These are phyloP conservation scores for Galerucella calmariensis DNA, from an alignment of 2,888 invertebrate species.

Conservation along the genomic window DNA sequence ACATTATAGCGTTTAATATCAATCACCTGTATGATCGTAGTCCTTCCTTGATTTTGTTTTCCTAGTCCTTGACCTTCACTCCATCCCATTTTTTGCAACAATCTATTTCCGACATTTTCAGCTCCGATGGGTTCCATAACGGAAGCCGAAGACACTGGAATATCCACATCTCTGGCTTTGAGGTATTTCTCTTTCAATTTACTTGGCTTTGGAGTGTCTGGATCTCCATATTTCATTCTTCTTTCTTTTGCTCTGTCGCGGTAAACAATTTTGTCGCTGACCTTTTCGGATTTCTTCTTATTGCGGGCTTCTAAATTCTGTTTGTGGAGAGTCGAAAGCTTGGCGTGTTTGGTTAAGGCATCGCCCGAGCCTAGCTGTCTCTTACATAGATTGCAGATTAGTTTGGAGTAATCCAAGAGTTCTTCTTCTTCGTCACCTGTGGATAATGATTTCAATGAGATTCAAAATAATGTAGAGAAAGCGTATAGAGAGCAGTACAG, in stretches of 20 bases:
- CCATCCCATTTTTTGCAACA: slow-evolving; percentile 99
- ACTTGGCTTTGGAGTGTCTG: slow-evolving; percentile 81
- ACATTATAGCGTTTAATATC: neutral
- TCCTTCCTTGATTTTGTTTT: slow-evolving; percentile 90
- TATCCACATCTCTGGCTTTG: slow-evolving; percentile 68
- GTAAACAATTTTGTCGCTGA: slow-evolving; percentile 69
- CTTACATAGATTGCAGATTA: slow-evolving; percentile 95
- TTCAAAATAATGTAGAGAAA: neutral
- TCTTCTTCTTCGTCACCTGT: slow-evolving; percentile 74
- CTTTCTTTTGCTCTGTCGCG: slow-evolving; percentile 97
- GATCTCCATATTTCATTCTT: slow-evolving; percentile 91
- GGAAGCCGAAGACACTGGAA: slow-evolving; percentile 66
- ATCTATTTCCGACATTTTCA: slow-evolving; percentile 93
- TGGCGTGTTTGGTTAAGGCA: slow-evolving; percentile 88
- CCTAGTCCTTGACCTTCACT: slow-evolving; percentile 96
- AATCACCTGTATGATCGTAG: slow-evolving; percentile 89
- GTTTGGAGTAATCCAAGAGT: slow-evolving; percentile 86
- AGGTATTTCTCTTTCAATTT: slow-evolving; percentile 79
- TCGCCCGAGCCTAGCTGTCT: slow-evolving; percentile 92
- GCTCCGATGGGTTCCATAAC: slow-evolving; percentile 79
- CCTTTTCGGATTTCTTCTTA: slow-evolving; percentile 53
- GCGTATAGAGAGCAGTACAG: too few relatives aligned
- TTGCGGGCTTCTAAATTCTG: slow-evolving; percentile 75
- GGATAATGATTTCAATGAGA: neutral
- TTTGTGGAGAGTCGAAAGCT: slow-evolving; percentile 94